These are phyloP conservation scores for Sylvia borin DNA, from an alignment of 2,797 vertebrate species.

Conservation along the genomic window DNA sequence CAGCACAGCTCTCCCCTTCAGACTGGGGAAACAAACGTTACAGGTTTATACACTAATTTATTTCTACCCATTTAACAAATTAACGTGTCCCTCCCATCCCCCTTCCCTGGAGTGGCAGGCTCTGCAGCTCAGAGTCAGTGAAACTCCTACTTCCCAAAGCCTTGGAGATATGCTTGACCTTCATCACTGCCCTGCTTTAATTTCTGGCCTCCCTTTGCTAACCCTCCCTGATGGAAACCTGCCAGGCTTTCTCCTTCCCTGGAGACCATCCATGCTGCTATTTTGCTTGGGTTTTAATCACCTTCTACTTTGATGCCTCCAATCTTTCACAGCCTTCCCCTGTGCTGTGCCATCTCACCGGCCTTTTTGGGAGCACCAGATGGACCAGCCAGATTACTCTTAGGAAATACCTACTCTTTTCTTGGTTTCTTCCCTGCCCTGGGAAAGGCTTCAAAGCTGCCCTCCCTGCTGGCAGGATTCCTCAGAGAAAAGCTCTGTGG, in stretches of 20 bases:
- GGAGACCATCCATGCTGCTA: background rate
- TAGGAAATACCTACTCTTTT: constrained; percentile 31
- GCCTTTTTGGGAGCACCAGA: constrained; percentile 8
- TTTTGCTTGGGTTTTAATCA: constrained; percentile 18
- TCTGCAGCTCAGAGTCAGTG: background rate
- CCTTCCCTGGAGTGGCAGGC: background rate
- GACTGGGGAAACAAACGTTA: background rate
- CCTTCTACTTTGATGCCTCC: background rate
- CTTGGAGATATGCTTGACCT: background rate
- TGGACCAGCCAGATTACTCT: constrained; percentile 5
- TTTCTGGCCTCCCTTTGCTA: background rate
- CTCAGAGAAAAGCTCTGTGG: background rate
- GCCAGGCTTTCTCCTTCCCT: background rate
- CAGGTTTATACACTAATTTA: background rate
- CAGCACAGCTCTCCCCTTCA: background rate
- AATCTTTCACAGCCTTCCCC: background rate
- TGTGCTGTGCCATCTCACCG: background rate
- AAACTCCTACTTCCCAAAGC: background rate
- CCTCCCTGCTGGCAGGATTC: constrained; percentile 5
- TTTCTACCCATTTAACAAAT: background rate
- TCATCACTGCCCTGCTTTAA: background rate
- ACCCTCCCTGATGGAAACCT: background rate
- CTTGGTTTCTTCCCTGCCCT: constrained; percentile 12
- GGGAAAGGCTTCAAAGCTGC: constrained; percentile 18
- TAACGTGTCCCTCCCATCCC: background rate